Evolutionary conservation across 2,797 vertebrate species (phyloP), one percentile per base, ranked within the genome.

Genomic region (Galago senegalensis): DNA sequence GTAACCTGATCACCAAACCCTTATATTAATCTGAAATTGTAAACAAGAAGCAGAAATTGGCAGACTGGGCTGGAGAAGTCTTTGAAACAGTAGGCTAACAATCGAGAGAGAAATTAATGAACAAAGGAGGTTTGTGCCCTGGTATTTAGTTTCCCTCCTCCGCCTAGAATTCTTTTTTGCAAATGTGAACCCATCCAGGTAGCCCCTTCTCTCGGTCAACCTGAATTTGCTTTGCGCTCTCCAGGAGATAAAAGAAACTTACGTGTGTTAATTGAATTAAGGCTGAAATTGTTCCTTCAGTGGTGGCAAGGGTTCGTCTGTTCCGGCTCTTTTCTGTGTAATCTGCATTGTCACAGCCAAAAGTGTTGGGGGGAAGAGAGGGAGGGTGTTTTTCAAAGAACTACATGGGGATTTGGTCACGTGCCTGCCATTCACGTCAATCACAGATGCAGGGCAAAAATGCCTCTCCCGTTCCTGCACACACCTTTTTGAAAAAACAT

Each of bases 401-500:
- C 70, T 95, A 10, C 31, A 0, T 46, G 31, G 31, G 58, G 92
- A 79, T 95, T 97, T 91, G 93, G 58, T 97, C 93, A 94, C 73
- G 7, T 21, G 58, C 16, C 34, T 94, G 92, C 96, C 79, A 56
- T 63, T 89, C 58, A 85, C 95, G 96, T 98, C 88, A 70, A 11
- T 85, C 86, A 29, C 90, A 91, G 63, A 67, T 0, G 0, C 85
- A 85, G 80, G 96, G 82, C 94, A 91, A 72, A 93, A 95, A 95
- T 79, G 89, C 93, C 69, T 69, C 10, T 53, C 90, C 67, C 67
- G 67, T 91, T 84, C 60, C 25, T 70, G 34, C 77, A 23, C 61
- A 3, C 0, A 34, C 87, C 83, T 91, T 96, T 98, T 96, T 97
- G 94, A 96, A 96, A 93, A 67, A 89, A 81, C 7, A 63, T 96